These are phyloP conservation scores for Chloropsis cyanopogon DNA, from an alignment of 2,113 vertebrate genomes.

Conservation along the genomic window DNA sequence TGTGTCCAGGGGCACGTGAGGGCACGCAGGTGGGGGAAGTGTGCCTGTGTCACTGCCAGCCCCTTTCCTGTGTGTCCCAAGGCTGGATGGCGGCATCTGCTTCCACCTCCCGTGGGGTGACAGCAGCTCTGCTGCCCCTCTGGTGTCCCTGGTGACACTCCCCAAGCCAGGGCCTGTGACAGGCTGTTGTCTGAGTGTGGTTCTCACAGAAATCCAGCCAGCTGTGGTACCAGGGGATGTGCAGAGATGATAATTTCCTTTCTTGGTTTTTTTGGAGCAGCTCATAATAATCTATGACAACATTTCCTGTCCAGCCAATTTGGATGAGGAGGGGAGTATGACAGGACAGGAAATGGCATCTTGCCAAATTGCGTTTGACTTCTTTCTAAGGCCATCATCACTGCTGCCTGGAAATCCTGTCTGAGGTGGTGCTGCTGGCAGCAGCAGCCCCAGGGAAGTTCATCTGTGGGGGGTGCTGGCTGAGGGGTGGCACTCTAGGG, in stretches of 20 bases:
- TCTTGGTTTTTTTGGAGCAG: not conserved
- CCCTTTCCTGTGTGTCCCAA: accelerated
- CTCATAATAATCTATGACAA: not conserved
- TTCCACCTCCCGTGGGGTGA: not conserved
- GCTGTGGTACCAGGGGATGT: not conserved
- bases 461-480: not conserved
- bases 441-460: not conserved
- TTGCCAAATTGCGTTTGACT: constrained; percentile 9
- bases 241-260: not conserved
- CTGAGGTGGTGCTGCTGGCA: not conserved
- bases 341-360: constrained; percentile 32
- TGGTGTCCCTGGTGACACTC: accelerated
- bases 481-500: not conserved
- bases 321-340: not conserved
- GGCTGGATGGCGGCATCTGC: not conserved
- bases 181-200: not conserved
- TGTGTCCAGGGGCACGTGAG: not conserved
- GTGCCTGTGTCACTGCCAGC: not conserved
- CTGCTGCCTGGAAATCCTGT: not conserved
- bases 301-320: constrained; percentile 40
- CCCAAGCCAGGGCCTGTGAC: accelerated
- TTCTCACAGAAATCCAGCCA: not conserved
- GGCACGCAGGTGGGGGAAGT: not conserved
- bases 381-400: not conserved
- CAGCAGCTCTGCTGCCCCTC: not conserved